phyloP scores from a whole-genome alignment of 1,140 invertebrate genomes.

The silkworm (Bombyx mori) region DNA sequence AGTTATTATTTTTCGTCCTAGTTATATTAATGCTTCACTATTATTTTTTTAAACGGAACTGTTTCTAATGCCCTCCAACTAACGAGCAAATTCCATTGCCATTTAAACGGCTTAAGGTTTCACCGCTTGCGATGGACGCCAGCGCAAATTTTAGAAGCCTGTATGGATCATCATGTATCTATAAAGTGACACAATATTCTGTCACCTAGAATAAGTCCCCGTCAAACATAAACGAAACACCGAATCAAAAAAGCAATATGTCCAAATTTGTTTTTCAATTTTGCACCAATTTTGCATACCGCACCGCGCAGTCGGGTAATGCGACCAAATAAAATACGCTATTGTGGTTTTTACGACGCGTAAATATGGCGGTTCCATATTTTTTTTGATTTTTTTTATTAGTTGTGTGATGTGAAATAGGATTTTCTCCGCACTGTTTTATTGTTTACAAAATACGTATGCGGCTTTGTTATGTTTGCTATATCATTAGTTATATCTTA shows the following conservation, averaged over 20 bases:
- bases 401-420: slow-evolving; percentile 1
- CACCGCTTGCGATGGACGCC: too few species aligned
- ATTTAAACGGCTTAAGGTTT: too few species aligned
- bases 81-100: too few species aligned
- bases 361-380: slow-evolving; percentile 19
- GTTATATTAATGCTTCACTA: too few species aligned
- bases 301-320: slow-evolving; percentile 25
- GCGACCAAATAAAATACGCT: slow-evolving; percentile 44
- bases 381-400: slow-evolving; percentile 35
- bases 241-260: slow-evolving; percentile 66
- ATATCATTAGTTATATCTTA: too few species aligned
- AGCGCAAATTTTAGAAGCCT: neutral
- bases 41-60: too few species aligned
- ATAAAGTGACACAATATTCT: neutral
- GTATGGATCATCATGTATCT: slow-evolving; percentile 7
- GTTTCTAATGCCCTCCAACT: too few species aligned
- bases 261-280: slow-evolving; percentile 71
- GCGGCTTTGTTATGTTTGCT: slow-evolving; percentile 21
- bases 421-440: slow-evolving; percentile 18
- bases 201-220: too few species aligned
- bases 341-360: slow-evolving; percentile 63
- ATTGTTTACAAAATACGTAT: slow-evolving; percentile 43
- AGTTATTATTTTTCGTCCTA: too few species aligned
- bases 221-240: too few species aligned
- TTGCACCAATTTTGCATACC: slow-evolving; percentile 68